Conservation (phyloP, 2,888 invertebrate genomes). For the Drosophila prolongata region DNA sequence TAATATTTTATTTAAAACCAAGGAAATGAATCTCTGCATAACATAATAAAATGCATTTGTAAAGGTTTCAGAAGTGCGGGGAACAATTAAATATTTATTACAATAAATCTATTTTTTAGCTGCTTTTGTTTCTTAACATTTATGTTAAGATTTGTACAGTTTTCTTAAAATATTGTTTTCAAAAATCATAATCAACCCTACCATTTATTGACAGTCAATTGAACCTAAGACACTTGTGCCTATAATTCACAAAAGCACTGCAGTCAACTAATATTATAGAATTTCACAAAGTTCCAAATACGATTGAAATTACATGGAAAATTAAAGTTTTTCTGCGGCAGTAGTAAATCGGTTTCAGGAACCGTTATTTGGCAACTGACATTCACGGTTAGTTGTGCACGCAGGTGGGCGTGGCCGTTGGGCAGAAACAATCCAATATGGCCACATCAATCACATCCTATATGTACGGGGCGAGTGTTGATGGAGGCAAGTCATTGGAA, state of each 20-base stretch:
- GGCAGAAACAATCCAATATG: conserved; percentile 40
- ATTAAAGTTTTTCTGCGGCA: conserved; percentile 29
- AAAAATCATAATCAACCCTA: neutral
- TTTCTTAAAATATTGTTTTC: neutral
- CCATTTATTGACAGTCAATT: neutral
- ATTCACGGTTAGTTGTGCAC: conserved; percentile 36
- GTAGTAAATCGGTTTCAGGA: conserved; percentile 34
- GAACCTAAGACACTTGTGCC: neutral
- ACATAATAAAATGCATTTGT: no score
- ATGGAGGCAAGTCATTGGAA: conserved; percentile 34
- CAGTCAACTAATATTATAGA: conserved; percentile 7
- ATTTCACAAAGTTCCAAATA: conserved; percentile 2
- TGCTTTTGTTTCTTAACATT: no score
- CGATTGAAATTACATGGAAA: conserved; percentile 14
- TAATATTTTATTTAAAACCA: no score
- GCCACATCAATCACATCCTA: conserved; percentile 50
- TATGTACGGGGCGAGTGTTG: conserved; percentile 12
- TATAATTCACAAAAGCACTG: conserved; percentile 2
- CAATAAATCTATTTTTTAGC: no score
- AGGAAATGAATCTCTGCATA: no score
- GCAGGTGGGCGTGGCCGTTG: conserved; percentile 38
- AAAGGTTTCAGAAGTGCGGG: no score
- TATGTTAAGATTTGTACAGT: no score
- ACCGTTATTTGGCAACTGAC: conserved; percentile 39
- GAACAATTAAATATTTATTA: no score